Base-by-base conservation (phyloP, 2,797 vertebrate species). In the Valencia hispanica region DNA sequence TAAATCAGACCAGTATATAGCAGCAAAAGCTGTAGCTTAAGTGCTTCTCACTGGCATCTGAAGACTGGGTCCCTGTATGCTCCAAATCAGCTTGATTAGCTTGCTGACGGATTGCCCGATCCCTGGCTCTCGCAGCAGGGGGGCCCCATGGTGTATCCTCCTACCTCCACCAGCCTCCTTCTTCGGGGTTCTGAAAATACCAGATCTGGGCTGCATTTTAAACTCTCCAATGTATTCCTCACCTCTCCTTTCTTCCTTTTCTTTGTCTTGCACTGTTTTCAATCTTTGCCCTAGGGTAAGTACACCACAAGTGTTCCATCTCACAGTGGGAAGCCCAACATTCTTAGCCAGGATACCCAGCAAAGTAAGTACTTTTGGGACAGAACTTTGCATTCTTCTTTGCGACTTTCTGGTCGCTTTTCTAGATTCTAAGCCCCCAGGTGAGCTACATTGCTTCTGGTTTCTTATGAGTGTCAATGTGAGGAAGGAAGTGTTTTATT, bases 51-150 rank as follows among this genome's bases (percentile, higher is more conserved):
- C 68, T 18, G 9, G 59, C 74, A 47, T 89, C 80, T 83, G 74
- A 86, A 86, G 75, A 79, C 22, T 30, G 12, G 53, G 85, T 87
- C 73, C 53, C 82, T 75, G 59, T 83, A 61, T 86, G 90, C 90
- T 91, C 83, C 88, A 89, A 90, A 92, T 93, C 87, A 92, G 88
- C 89, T 92, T 94, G 93, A 95, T 95, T 93, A 94, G 87, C 87
- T 84, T 53, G 81, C 92, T 93, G 91, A 94, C 92, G 88, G 92
- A 94, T 94, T 92, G 91, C 88, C 87, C 85, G 73, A 83, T 34
- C 66, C 81, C 80, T 76, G 85, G 83, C 83, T 90, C 71, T 92
- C 86, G 88, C 90, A 92, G 91, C 80, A 32, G 87, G 90, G n/a
- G 86, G 73, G 75, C 72, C 73, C 73, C 76, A 61, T 36, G 59